Base-by-base conservation (phyloP, 2,113 vertebrate genomes). In the Microcebus ravelobensis region DNA sequence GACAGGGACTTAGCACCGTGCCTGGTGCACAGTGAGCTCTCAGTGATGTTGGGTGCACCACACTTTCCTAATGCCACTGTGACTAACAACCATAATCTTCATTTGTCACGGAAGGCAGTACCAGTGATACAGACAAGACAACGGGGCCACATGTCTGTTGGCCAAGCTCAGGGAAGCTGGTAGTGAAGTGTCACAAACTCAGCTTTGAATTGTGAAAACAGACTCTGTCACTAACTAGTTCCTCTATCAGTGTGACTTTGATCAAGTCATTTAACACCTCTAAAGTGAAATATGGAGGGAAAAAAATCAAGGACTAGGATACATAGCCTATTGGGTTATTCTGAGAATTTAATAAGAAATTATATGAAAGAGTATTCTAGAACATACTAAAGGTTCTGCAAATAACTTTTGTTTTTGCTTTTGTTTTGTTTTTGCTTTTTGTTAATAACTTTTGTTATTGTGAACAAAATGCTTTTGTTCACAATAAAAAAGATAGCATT, bases 121-220 rank as follows among this genome's bases (percentile, higher is more conserved):
- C 18, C 29, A 0, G 9, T 9, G 8, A 9, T 8, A 0, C 45
- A 52, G 59, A n/a, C 50, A 68, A 21, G 39, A 74, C 45, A 34
- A 10, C 0, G 0, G 20, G 29, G n/a, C 12, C n/a, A 8, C 31
- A 2, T 0, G 1, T 14, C 31, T 45, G 15, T 39, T 61, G 13
- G 15, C 34, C 36, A 70, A 52, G 39, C 57, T 48, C 15, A 15
- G 11, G 15, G 76, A 42, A 11, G 14, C 29, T 77, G n/a, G 74
- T 3, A 25, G 29, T 5, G 12, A 73, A 29, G 31, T 3, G 31
- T 27, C n/a, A 34, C 42, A 21, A 8, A 31, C 14, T 17, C 1
- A 0, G 67, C 59, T 82, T 65, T 12, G 17, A 55, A 42, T 4
- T 17, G 8, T 20, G 68, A 84, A 68, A 63, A 42, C 0, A 7